Evolutionary conservation across 2,888 invertebrate species (phyloP).

Genomic region (Conistra vaccinii): DNA sequence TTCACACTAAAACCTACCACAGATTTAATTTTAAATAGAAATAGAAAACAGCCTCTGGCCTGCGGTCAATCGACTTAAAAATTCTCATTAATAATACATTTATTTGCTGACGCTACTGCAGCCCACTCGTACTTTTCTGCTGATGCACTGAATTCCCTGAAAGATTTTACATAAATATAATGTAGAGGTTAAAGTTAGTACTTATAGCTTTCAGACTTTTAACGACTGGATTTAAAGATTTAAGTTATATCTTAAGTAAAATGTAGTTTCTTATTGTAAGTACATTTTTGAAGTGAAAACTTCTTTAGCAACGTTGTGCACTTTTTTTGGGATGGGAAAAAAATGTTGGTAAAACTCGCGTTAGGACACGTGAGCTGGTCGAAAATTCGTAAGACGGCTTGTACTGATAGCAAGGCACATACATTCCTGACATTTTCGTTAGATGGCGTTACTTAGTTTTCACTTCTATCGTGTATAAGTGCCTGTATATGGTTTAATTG

Average conservation of each 20-base stretch:
- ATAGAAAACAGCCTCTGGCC: background rate
- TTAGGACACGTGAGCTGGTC: too few relatives aligned
- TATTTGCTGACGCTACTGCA: slow-evolving; percentile 60
- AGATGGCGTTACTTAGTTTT: too few relatives aligned
- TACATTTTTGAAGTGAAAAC: too few relatives aligned
- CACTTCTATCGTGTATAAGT: too few relatives aligned
- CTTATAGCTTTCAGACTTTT: slow-evolving; percentile 11
- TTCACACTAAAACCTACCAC: background rate
- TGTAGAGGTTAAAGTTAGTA: slow-evolving; percentile 20
- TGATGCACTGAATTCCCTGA: slow-evolving; percentile 56
- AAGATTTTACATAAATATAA: slow-evolving; percentile 61
- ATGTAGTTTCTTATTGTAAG: background rate
- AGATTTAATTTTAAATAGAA: slow-evolving; percentile 6
- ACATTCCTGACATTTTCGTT: too few relatives aligned
- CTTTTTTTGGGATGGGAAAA: too few relatives aligned
- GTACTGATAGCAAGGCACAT: too few relatives aligned
- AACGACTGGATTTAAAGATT: slow-evolving; percentile 15
- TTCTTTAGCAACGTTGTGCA: too few relatives aligned
- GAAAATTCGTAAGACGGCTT: too few relatives aligned
- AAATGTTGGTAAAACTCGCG: too few relatives aligned
- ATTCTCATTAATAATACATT: slow-evolving; percentile 59
- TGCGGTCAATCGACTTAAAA: slow-evolving; percentile 36
- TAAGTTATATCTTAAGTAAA: slow-evolving; percentile 21
- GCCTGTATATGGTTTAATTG: too few relatives aligned
- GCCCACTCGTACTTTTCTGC: slow-evolving; percentile 40